Evolutionary conservation across 2,888 invertebrate genomes (phyloP).

Genomic region (Cephus rjabovi): DNA sequence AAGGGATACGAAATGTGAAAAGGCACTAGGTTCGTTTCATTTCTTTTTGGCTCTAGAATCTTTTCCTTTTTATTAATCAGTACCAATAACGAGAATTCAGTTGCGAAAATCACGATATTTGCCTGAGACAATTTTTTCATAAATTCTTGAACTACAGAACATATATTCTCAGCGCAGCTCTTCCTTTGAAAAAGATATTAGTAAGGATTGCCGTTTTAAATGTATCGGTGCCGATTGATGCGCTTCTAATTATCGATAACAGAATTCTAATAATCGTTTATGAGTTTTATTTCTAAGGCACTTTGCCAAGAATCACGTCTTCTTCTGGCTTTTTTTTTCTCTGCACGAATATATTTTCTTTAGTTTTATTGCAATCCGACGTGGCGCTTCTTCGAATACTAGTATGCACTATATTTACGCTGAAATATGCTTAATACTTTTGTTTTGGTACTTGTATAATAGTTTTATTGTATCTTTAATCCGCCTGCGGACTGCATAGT

Average conservation of each 20-base stretch:
- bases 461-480: background rate
- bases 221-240: background rate
- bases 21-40: background rate
- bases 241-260: background rate
- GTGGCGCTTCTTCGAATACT: background rate
- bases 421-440: background rate
- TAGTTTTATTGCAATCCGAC: background rate
- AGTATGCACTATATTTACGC: background rate
- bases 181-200: background rate
- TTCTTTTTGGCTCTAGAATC: background rate
- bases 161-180: background rate
- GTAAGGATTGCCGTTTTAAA: background rate
- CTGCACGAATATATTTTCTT: background rate
- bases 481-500: background rate
- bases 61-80: background rate
- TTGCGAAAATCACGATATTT: background rate
- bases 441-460: background rate
- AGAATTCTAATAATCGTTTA: background rate
- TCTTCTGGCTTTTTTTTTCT: background rate
- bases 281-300: background rate
- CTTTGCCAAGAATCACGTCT: background rate
- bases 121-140: background rate
- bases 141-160: background rate
- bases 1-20: background rate
- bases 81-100: background rate